These are phyloP conservation scores for Mirounga angustirostris DNA, from an alignment of 2,113 vertebrate species.

Conservation along the genomic window DNA sequence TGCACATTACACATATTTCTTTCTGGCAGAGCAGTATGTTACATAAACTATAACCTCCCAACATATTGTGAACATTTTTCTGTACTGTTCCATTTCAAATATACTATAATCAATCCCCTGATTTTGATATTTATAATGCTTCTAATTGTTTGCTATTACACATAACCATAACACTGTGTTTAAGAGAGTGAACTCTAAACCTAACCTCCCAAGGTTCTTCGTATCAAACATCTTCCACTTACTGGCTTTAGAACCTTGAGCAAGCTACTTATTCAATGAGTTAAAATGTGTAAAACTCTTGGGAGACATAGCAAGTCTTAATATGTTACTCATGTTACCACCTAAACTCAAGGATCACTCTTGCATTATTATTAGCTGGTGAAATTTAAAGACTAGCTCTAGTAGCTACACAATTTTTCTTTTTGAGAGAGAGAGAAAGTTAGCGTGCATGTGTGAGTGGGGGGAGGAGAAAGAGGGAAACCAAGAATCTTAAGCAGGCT, in stretches of 20 bases:
- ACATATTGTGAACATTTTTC: background rate
- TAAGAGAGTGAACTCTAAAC: constrained; percentile 16
- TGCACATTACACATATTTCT: background rate
- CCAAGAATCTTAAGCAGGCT: background rate
- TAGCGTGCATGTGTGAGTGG: background rate
- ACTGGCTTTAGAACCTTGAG: background rate
- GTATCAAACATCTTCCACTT: background rate
- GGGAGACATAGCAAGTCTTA: background rate
- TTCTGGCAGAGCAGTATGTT: background rate
- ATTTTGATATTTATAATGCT: constrained; percentile 48
- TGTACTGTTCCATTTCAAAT: background rate
- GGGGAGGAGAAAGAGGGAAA: background rate
- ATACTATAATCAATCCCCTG: background rate
- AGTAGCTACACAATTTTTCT: background rate
- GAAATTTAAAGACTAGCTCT: constrained; percentile 32
- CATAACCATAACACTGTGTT: background rate
- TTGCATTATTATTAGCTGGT: background rate
- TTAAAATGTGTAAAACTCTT: constrained; percentile 26
- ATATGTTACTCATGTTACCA: background rate
- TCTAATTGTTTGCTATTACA: constrained; percentile 50
- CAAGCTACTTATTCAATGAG: constrained; percentile 1
- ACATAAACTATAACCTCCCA: background rate
- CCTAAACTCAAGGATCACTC: background rate
- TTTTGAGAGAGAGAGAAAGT: background rate
- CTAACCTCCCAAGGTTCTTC: constrained; percentile 24